Evolutionary conservation across 1,140 invertebrate genomes (phyloP), one percentile per base, ranked within the genome.

Genomic region (Scaptodrosophila lebanonensis): DNA sequence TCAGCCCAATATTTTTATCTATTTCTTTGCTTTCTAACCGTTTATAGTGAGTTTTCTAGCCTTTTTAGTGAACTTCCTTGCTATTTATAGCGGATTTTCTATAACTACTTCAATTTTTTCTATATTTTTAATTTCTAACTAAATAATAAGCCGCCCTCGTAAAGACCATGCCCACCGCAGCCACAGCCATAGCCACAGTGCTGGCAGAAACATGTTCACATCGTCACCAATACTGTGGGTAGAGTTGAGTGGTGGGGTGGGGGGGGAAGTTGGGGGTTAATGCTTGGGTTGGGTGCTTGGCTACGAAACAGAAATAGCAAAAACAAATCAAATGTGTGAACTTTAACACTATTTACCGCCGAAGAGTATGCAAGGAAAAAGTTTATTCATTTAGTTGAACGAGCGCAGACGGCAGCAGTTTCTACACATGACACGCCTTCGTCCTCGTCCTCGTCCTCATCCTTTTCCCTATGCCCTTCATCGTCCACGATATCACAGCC

Each of bases 291-390:
- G 8, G 39, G 11, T 39, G 25, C 38, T 17, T 29, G 36, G n/a
- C n/a, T n/a, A n/a, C 44, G 32, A 64, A 54, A 65, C 12, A 17
- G 20, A 30, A 36, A 45, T 4, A 33, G 43, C 11, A 71, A 70
- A 79, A 70, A 56, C 64, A 79, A 79, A 79, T 79, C 73, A 79
- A 79, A 79, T 79, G 73, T 79, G 73, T 73, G 73, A 79, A 79
- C 68, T 79, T 79, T 69, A 79, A 79, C 75, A 79, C 73, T 79
- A 79, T 79, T 79, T 79, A 79, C 73, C 73, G 65, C 73, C 73
- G 59, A 72, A 77, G 56, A 69, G 73, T 79, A 61, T 72, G 73
- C 73, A 69, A 52, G 75, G 60, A 79, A 79, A 77, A 79, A 79
- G 68, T 79, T 79, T 79, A 79, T 79, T 79, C 68, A 79, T 79